Base-by-base conservation (phyloP, 1,140 invertebrate species). In the Aporrectodea caliginosa region DNA sequence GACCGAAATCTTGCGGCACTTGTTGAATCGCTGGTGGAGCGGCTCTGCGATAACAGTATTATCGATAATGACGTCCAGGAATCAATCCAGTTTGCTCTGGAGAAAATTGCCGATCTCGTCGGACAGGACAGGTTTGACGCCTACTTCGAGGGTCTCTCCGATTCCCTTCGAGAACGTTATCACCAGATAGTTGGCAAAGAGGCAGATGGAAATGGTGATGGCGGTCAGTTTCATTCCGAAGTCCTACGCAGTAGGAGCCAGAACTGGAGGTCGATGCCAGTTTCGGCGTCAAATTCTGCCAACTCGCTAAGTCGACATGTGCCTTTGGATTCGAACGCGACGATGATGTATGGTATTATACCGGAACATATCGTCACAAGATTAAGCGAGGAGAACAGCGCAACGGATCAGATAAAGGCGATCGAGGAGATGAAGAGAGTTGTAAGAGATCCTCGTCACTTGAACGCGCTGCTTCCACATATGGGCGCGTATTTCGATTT, bases 401-500 rank as follows among this genome's bases (percentile, higher is more conserved):
- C 87, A 76, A 84, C 85, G 73, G 83, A 84, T 22, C 77, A 87
- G 71, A 85, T 84, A 73, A 85, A 88, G 81, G 87, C 86, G 72
- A 85, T 88, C 43, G 87, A 88, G 73, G 84, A 87, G 75, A 81
- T 89, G 35, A 85, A 86, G 78, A 81, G 73, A 35, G 84, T 86
- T 75, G 79, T 89, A 31, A 79, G 82, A 77, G 84, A 84, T 32
- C 80, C 85, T n/a, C 74, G 80, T 32, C 79, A 78, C 71, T 84
- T 86, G 73, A 78, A 85, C 72, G 82, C 87, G 75, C 87, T 93
- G 31, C 89, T 91, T 81, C 90, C 92, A 0, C 89, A 92, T 85
- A 88, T 93, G 82, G 90, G 91, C 78, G 90, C 91, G 74, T 90
- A 93, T 77, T 88, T 93, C 70, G 89, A 90, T 78, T 90, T 93